Base-by-base conservation (phyloP, 1,140 invertebrate species). In the Diabrotica undecimpunctata region DNA sequence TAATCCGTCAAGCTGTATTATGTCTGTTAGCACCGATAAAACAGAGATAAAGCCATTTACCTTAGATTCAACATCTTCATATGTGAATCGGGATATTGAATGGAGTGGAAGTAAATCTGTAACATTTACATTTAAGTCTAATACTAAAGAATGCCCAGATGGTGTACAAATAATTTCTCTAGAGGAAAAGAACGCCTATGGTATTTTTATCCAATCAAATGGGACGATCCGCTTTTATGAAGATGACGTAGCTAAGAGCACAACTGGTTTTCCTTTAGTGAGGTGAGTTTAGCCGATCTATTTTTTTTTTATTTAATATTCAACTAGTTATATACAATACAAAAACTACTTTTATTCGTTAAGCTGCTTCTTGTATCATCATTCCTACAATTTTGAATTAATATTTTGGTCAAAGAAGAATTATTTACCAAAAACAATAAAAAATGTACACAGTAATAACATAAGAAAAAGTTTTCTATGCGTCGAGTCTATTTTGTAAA, bases 1-100 rank as follows among this genome's bases (percentile, higher is more conserved):
- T 69, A 94, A 94, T 75, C 69, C 74, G 0, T 66, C 67, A 11
- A 9, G 7, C 25, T 51, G 25, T 35, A 35, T 8, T 25, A 25
- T 4, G 25, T 25, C 25, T 4, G 4, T 25, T 25, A 25, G 25
- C 25, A 25, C 25, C 25, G 25, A 25, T 25, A 25, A 2, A 4
- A 25, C 25, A 12, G 50, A 13, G 0, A 46, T 9, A 9, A 1
- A 46, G 12, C 14, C 50, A 14, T 10, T n/a, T 25, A 11, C 4
- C 8, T 14, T 46, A 6, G 13, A 13, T n/a, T 11, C n/a, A 13
- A 14, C 25, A 41, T 54, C n/a, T 5, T 66, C 68, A 57, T 63
- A 63, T 25, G 55, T 52, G 38, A 25, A 61, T 64, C 8, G 62
- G 13, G 56, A 66, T 39, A 66, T 70, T n/a, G 36, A 60, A 11